A percentile compares a stretch with the other conserved stretches of the same genome.
Conservation (phyloP, 2,113 vertebrate species). For the Heptranchias perlo region DNA sequence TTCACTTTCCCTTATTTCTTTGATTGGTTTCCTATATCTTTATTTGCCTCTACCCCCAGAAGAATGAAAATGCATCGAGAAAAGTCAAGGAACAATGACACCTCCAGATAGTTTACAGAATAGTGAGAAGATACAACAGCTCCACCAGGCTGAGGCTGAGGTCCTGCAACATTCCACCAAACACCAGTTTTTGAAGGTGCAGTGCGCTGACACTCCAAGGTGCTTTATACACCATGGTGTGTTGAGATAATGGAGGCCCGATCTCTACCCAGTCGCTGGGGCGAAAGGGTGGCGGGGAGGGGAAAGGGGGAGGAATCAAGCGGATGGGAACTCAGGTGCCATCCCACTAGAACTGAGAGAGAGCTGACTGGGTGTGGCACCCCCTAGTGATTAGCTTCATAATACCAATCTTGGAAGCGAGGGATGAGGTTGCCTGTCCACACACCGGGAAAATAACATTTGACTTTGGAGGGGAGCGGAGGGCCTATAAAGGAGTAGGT, state of each 20-base stretch:
- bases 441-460: neutral
- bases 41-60: neutral
- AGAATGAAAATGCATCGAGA: neutral
- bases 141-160: neutral
- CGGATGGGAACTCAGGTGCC: neutral
- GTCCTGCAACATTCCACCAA: neutral
- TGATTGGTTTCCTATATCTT: neutral
- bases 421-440: neutral
- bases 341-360: neutral
- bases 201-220: neutral
- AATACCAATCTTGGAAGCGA: neutral
- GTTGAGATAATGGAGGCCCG: neutral
- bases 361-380: neutral
- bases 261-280: neutral
- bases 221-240: neutral
- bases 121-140: neutral
- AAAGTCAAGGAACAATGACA: neutral
- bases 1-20: neutral
- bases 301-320: neutral
- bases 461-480: neutral
- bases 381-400: neutral
- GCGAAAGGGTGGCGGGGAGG: no score
- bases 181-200: no score
- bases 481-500: neutral
- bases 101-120: neutral